Evolutionary conservation across 2,888 invertebrate species (phyloP).

Genomic region (Phortica magna): DNA sequence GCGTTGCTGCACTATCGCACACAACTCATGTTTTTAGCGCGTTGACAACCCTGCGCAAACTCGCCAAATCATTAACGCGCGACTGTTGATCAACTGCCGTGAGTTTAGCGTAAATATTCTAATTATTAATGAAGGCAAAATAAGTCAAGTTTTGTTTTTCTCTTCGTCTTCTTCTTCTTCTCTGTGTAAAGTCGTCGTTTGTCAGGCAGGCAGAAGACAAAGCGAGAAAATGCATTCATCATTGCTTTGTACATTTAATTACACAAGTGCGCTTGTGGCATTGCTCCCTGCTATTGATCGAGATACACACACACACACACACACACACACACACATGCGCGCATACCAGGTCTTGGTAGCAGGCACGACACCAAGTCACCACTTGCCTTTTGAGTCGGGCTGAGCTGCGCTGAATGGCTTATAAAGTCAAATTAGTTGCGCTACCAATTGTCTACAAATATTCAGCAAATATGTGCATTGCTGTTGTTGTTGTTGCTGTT

Average conservation of each 20-base stretch:
- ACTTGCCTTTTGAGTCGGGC: background rate
- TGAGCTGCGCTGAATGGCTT: background rate
- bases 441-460: slow-evolving; percentile 71
- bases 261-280: slow-evolving; percentile 20
- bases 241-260: slow-evolving; percentile 16
- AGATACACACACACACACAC: slow-evolving; percentile 35
- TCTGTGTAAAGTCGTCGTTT: background rate
- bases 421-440: slow-evolving; percentile 63
- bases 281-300: slow-evolving; percentile 1
- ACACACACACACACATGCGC: slow-evolving; percentile 33
- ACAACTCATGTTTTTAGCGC: slow-evolving; percentile 5
- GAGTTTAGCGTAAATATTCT: slow-evolving; percentile 7
- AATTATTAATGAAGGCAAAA: background rate
- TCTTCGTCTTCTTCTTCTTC: too few species aligned
- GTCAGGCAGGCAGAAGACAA: background rate
- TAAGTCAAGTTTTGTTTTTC: background rate
- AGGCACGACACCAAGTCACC: background rate
- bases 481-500: background rate
- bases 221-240: slow-evolving; percentile 20
- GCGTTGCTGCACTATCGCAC: background rate
- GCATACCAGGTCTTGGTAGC: background rate
- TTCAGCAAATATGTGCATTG: slow-evolving; percentile 58
- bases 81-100: slow-evolving; percentile 16
- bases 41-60: background rate
- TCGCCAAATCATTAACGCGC: background rate